A percentile compares a stretch with the other conserved stretches of the same genome.
Evolutionary conservation across 2,888 invertebrate species (phyloP).

Genomic region (Erebia ligea): DNA sequence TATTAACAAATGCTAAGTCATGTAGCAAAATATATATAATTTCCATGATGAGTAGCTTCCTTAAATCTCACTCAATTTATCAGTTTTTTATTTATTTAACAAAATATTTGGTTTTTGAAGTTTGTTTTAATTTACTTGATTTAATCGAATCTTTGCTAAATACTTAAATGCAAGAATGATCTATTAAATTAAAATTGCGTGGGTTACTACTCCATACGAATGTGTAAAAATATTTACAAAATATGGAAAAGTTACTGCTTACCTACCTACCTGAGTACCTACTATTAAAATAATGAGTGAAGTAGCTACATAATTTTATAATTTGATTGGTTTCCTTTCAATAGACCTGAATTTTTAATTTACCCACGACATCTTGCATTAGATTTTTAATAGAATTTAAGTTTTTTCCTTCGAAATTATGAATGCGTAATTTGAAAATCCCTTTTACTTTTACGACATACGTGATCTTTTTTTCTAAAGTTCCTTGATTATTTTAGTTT

Average conservation of each 20-base stretch:
- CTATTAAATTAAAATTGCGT: not conserved
- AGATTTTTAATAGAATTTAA: not conserved
- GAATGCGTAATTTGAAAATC: constrained; percentile 21
- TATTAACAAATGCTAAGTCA: not conserved
- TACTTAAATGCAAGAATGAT: not conserved
- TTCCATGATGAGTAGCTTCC: too few relatives aligned
- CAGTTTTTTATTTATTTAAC: too few relatives aligned
- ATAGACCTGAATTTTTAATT: constrained; percentile 1
- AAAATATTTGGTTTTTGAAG: not conserved
- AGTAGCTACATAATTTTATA: too few relatives aligned
- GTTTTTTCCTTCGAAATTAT: not conserved
- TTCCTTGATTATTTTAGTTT: constrained; percentile 63
- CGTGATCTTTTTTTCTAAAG: constrained; percentile 54
- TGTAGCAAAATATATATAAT: too few relatives aligned
- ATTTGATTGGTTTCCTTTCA: too few relatives aligned
- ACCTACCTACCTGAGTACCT: too few relatives aligned
- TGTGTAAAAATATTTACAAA: not conserved
- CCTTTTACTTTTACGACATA: constrained; percentile 48
- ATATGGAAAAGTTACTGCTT: not conserved
- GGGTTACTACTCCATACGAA: not conserved
- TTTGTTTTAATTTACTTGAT: not conserved
- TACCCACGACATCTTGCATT: not conserved
- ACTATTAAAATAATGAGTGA: too few relatives aligned
- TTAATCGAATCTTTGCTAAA: not conserved
- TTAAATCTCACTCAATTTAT: too few relatives aligned